Evolutionary conservation across 2,113 vertebrate species (phyloP), one percentile per base, ranked within the genome.

Genomic region (Desmodus rotundus): DNA sequence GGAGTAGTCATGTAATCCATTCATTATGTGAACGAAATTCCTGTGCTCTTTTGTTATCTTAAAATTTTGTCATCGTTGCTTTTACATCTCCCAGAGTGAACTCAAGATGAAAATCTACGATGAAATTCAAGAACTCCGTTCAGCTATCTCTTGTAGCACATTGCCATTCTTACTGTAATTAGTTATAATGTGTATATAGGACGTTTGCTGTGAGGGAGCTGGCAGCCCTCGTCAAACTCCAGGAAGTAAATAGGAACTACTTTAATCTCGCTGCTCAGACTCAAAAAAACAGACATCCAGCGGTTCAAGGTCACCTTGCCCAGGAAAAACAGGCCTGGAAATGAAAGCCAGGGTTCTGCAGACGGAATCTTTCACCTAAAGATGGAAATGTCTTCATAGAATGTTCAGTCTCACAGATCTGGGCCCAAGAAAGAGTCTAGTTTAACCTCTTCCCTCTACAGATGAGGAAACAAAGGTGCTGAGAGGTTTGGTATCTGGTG

Each of bases 51-150:
- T 81, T 72, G 74, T 72, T 80, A 63, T 65, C 54, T 91, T 65
- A 91, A 88, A 92, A 88, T 91, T 12, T 70, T 85, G 20, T 33
- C 47, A 31, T 65, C 54, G 68, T 52, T 93, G 68, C 6, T 89
- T 95, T 87, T 73, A 45, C 38, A 41, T 83, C 56, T 93, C 43
- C 63, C 91, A 92, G 63, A 82, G 85, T 92, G 67, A 67, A 77
- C 41, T n/a, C 76, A 86, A 96, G 93, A 95, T 88, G 95, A 96
- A 96, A 95, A 97, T 93, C 77, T 95, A 89, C 81, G 80, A n/a
- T 10, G 9, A 95, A 93, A 94, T 93, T 87, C 85, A 95, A 92
- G 76, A 95, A 95, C 24, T 68, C 90, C 68, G 15, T 72, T 95
- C 77, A 84, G 87, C 47, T 87, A 36, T 76, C 95, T 87, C 94